These are phyloP conservation scores for Melanostoma scalare DNA, from an alignment of 2,888 invertebrate species.

Conservation along the genomic window DNA sequence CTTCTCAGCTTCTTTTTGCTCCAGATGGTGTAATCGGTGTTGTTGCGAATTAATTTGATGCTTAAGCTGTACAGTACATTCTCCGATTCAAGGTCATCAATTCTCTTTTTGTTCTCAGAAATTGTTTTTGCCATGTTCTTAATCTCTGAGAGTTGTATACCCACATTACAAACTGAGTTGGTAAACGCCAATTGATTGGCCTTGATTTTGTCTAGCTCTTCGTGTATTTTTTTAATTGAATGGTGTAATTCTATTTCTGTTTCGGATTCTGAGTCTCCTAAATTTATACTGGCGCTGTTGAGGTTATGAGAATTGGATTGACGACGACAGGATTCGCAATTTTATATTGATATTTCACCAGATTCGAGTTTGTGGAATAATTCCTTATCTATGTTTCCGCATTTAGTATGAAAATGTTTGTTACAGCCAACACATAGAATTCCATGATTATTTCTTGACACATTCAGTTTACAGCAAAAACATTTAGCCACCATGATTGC, in stretches of 20 bases:
- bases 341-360: slow-evolving; percentile 2
- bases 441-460: neutral
- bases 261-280: slow-evolving; percentile 3
- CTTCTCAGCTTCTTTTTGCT: slow-evolving; percentile 1
- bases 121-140: slow-evolving; percentile 10
- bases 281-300: slow-evolving; percentile 1
- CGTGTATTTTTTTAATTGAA: slow-evolving; percentile 1
- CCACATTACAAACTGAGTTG: slow-evolving; percentile 1
- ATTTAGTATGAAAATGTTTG: slow-evolving; percentile 2
- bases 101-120: neutral
- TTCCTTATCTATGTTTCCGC: neutral
- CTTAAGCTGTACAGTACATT: slow-evolving; percentile 6
- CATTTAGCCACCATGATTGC: slow-evolving; percentile 12
- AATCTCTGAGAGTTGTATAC: slow-evolving; percentile 2
- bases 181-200: slow-evolving; percentile 10
- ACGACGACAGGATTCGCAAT: neutral
- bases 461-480: neutral
- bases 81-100: neutral
- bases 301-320: slow-evolving; percentile 1
- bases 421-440: neutral
- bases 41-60: neutral
- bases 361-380: neutral
- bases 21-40: neutral
- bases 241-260: neutral
- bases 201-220: slow-evolving; percentile 7